These are phyloP conservation scores for Asteroscopus sphinx DNA, from an alignment of 2,888 invertebrate species.

Conservation along the genomic window DNA sequence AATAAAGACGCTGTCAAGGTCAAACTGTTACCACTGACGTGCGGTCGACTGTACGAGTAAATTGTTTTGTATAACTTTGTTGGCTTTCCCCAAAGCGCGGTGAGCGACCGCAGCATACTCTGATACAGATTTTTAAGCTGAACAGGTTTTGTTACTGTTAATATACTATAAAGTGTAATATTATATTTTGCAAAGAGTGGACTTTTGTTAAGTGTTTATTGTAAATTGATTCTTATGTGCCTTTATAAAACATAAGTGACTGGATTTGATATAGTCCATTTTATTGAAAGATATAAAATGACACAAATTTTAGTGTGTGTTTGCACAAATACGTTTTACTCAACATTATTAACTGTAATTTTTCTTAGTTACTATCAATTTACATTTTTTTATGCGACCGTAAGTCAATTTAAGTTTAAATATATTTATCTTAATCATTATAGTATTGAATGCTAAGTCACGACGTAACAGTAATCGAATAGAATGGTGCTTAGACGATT, in stretches of 20 bases:
- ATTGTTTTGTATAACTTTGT: conserved; percentile 55
- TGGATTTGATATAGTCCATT: conserved; percentile 85
- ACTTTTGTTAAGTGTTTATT: conserved; percentile 76
- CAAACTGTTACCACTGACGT: no score
- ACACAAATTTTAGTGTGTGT: conserved; percentile 81
- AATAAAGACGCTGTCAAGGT: no score
- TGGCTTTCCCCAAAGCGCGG: conserved; percentile 56
- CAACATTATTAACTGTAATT: conserved; percentile 76
- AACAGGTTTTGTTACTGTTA: conserved; percentile 49
- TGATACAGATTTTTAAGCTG: conserved; percentile 57
- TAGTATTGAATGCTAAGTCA: conserved; percentile 87
- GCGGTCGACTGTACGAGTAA: no score
- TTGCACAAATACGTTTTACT: conserved; percentile 86
- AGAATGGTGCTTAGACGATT: conserved; percentile 89
- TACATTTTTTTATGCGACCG: conserved; percentile 78
- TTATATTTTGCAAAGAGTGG: conserved; percentile 74
- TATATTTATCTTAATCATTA: conserved; percentile 77
- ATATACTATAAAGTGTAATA: conserved; percentile 53
- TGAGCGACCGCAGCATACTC: conserved; percentile 46
- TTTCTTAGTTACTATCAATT: conserved; percentile 76
- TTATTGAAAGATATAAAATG: conserved; percentile 74
- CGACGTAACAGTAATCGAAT: conserved; percentile 86
- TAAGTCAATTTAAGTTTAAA: conserved; percentile 84
- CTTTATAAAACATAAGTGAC: conserved; percentile 82
- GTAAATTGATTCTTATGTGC: conserved; percentile 87